A percentile compares a stretch with the other conserved stretches of the same genome.
These are phyloP conservation scores for Gymnobelideus leadbeateri DNA, from an alignment of 2,113 vertebrate genomes.

Conservation along the genomic window DNA sequence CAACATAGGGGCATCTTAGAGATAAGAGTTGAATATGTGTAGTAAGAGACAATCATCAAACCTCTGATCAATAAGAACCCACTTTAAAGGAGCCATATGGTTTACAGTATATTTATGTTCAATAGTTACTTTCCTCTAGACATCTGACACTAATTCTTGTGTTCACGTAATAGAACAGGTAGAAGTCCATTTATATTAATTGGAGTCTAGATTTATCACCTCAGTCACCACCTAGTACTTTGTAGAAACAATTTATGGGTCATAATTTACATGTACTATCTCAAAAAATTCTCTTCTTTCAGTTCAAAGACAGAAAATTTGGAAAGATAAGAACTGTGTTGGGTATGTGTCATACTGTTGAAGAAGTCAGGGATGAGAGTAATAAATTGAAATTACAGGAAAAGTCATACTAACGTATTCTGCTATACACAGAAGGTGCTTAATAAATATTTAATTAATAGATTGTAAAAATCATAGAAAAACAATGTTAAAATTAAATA, in stretches of 20 bases:
- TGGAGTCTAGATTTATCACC: constrained; percentile 64
- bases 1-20: neutral
- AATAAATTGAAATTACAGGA: neutral
- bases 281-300: neutral
- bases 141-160: constrained; percentile 65
- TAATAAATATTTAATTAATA: neutral
- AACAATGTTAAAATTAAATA: neutral
- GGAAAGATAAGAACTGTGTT: constrained; percentile 25
- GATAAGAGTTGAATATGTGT: neutral
- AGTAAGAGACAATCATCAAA: neutral
- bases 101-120: constrained; percentile 32
- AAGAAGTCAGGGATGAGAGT: neutral
- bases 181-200: constrained; percentile 72
- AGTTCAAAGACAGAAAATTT: constrained; percentile 19
- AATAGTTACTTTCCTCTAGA: constrained; percentile 67
- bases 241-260: constrained; percentile 60
- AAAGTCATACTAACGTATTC: neutral
- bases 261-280: constrained; percentile 60
- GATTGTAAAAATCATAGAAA: neutral
- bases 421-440: neutral
- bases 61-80: constrained; percentile 7
- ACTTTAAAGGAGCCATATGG: constrained; percentile 45
- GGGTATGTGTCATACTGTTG: neutral
- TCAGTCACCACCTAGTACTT: constrained; percentile 46
- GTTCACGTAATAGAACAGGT: constrained; percentile 62